Evolutionary conservation across 2,797 vertebrate genomes (phyloP).

Genomic region (Phylloscopus collybita): DNA sequence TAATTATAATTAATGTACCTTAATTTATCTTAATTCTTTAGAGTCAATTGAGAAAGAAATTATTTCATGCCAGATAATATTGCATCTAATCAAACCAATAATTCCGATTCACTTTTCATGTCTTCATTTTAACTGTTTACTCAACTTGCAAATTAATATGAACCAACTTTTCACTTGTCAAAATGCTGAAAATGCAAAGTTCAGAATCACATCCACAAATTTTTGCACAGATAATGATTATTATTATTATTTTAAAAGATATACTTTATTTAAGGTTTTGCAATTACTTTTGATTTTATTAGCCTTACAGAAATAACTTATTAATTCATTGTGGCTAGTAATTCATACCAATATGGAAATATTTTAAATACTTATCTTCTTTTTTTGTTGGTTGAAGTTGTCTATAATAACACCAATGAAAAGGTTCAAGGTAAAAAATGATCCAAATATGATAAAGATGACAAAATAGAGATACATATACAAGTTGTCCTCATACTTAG

Average conservation of each 20-base stretch:
- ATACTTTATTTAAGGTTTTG: neutral
- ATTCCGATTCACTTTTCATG: neutral
- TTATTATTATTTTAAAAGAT: neutral
- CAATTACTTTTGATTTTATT: neutral
- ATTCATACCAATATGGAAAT: neutral
- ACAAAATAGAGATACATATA: constrained; percentile 96
- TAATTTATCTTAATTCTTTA: neutral
- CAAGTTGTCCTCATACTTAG: constrained; percentile 87
- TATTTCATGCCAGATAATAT: neutral
- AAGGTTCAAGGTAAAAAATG: constrained; percentile 97
- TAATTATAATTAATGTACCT: neutral
- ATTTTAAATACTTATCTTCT: constrained; percentile 93
- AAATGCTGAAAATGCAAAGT: neutral
- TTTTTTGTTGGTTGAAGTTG: constrained; percentile 99
- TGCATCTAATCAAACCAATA: neutral
- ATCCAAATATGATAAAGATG: constrained; percentile 97
- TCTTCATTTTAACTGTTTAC: neutral
- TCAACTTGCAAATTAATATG: neutral
- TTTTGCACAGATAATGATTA: neutral
- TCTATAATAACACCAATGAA: constrained; percentile 99
- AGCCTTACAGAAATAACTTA: neutral
- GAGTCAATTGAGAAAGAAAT: neutral
- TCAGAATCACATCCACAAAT: neutral
- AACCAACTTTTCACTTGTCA: neutral
- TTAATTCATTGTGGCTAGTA: neutral